phyloP scores from a whole-genome alignment of 2,113 vertebrate genomes.

The Orthonyx spaldingii region DNA sequence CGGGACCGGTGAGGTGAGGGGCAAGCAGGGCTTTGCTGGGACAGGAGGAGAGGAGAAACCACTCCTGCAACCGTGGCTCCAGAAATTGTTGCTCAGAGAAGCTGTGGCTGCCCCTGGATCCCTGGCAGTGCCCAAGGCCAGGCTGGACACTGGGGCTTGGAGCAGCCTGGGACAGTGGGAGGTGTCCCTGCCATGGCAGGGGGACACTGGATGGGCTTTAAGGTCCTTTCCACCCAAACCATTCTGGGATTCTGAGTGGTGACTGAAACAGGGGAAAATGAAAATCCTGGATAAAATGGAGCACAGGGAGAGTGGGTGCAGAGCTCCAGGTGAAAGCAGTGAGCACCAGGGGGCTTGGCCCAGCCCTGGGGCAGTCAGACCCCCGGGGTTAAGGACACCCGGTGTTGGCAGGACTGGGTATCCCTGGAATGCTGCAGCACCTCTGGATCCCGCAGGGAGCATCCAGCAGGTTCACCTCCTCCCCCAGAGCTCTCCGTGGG shows the following conservation, averaged over 20 bases:
- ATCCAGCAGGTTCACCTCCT: accelerated
- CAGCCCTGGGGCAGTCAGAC: too few relatives aligned
- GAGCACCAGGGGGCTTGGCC: neutral
- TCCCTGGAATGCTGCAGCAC: neutral
- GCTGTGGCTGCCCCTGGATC: neutral
- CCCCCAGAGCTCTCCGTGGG: neutral
- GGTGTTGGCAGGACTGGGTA: neutral
- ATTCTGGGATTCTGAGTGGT: neutral
- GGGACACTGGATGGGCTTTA: accelerated
- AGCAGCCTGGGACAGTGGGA: neutral
- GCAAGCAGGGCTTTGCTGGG: neutral
- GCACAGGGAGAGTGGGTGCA: neutral
- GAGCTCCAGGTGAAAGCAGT: neutral
- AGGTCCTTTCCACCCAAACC: neutral
- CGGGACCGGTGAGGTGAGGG: neutral
- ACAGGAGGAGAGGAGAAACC: neutral
- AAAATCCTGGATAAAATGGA: neutral
- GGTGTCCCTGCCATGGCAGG: neutral
- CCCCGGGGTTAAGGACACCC: neutral
- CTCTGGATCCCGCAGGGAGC: neutral
- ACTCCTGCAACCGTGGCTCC: neutral
- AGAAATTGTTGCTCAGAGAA: neutral
- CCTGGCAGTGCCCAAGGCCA: neutral
- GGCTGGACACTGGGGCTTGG: neutral
- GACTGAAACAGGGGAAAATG: neutral